phyloP scores from a whole-genome alignment of 1,140 invertebrate genomes.

The Mercenaria mercenaria region DNA sequence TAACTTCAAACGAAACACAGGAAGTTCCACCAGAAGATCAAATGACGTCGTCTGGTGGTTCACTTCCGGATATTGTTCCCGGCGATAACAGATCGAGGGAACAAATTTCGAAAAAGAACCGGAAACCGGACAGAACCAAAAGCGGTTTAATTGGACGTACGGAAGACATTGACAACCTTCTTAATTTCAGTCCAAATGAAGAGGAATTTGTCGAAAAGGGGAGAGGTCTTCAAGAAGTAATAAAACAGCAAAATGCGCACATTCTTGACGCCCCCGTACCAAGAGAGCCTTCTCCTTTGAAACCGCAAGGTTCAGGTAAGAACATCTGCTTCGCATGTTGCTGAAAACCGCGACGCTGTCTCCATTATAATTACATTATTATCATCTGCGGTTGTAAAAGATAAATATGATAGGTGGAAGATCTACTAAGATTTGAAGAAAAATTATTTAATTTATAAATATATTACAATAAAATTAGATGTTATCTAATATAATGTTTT shows the following conservation, averaged over 20 bases:
- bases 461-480: too few relatives aligned
- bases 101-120: slow-evolving; percentile 59
- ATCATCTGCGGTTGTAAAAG: too few relatives aligned
- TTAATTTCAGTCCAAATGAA: slow-evolving; percentile 71
- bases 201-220: slow-evolving; percentile 67
- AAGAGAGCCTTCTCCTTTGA: slow-evolving; percentile 77
- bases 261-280: slow-evolving; percentile 82
- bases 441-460: too few relatives aligned
- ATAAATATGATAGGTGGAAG: too few relatives aligned
- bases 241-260: slow-evolving; percentile 69
- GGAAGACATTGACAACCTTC: slow-evolving; percentile 83
- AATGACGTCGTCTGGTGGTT: slow-evolving; percentile 63
- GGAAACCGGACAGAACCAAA: slow-evolving; percentile 64
- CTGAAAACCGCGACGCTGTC: not conserved
- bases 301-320: slow-evolving; percentile 76
- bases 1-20: slow-evolving; percentile 71
- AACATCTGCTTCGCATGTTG: not conserved
- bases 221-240: slow-evolving; percentile 62
- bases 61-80: slow-evolving; percentile 80
- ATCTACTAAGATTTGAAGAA: too few relatives aligned
- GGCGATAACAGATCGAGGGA: slow-evolving; percentile 41
- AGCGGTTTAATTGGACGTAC: slow-evolving; percentile 77
- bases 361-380: not conserved
- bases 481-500: too few relatives aligned
- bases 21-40: slow-evolving; percentile 52